Conservation (phyloP, 2,797 vertebrate genomes). For the Gymnoscopelus braueri region DNA sequence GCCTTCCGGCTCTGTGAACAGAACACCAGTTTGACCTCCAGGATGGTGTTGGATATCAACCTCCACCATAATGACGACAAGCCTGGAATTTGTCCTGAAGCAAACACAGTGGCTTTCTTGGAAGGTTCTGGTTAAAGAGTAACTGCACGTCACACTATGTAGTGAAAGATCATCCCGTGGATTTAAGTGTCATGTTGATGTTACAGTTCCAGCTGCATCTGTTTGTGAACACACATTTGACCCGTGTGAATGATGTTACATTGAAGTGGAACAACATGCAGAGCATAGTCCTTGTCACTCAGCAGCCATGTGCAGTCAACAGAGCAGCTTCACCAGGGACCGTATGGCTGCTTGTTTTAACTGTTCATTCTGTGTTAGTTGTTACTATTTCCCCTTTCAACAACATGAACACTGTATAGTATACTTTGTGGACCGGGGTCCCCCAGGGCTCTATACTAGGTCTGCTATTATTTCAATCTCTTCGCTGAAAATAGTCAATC, state of each 20-base stretch:
- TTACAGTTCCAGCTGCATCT: neutral
- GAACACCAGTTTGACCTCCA: neutral
- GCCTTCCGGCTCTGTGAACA: neutral
- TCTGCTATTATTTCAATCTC: too few species aligned
- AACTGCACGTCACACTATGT: neutral
- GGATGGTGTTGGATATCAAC: conserved; percentile 18
- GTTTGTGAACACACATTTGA: neutral
- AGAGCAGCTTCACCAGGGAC: too few species aligned
- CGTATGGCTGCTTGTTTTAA: too few species aligned
- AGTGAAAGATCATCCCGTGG: conserved; percentile 8
- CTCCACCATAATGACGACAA: conserved; percentile 11
- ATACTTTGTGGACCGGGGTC: too few species aligned
- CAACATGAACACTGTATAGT: too few species aligned
- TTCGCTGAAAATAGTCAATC: too few species aligned
- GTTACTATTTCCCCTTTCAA: too few species aligned
- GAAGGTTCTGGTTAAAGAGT: conserved; percentile 10
- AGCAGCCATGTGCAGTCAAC: too few species aligned
- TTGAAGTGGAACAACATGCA: conserved; percentile 2
- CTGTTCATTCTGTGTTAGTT: too few species aligned
- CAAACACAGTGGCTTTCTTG: conserved; percentile 4
- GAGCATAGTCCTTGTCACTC: too few species aligned
- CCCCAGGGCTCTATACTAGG: too few species aligned
- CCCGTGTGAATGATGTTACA: conserved; percentile 12
- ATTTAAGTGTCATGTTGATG: conserved; percentile 11
- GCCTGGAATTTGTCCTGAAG: conserved; percentile 22